These are phyloP conservation scores for Diorhabda sublineata DNA, from an alignment of 1,140 invertebrate species.

Conservation along the genomic window DNA sequence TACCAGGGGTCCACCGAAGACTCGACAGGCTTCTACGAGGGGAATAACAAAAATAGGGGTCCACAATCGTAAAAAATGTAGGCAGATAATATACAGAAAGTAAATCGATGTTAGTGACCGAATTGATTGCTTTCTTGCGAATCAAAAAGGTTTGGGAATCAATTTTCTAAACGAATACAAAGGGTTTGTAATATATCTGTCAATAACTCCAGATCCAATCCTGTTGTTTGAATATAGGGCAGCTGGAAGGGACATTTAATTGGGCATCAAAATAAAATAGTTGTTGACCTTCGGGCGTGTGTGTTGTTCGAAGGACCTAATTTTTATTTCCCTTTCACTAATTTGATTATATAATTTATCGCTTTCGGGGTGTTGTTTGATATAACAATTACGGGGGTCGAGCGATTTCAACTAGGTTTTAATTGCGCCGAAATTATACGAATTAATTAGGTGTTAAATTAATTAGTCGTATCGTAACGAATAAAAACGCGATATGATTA, in stretches of 20 bases:
- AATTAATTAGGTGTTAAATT: too few species aligned
- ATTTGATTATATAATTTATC: constrained; percentile 17
- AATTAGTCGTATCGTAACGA: too few species aligned
- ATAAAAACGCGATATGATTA: too few species aligned
- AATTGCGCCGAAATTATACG: neutral
- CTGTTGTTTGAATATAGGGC: neutral
- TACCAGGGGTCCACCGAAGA: too few species aligned
- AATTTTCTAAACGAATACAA: neutral
- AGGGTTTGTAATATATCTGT: neutral
- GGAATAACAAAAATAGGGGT: neutral
- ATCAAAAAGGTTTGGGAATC: neutral
- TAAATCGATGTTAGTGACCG: too few species aligned
- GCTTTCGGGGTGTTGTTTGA: neutral
- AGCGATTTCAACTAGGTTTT: neutral
- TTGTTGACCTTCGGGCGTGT: constrained; percentile 3
- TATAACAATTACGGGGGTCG: neutral
- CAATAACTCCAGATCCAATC: neutral
- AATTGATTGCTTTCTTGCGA: too few species aligned
- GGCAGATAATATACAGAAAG: neutral
- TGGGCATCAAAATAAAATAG: constrained; percentile 15
- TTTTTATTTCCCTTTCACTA: constrained; percentile 12
- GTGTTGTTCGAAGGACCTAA: constrained; percentile 13
- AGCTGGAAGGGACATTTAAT: constrained; percentile 17
- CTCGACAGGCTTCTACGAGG: too few species aligned
- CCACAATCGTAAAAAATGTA: neutral